Base-by-base conservation (phyloP, 2,113 vertebrate genomes). In the Brachyhypopomus gauderio region DNA sequence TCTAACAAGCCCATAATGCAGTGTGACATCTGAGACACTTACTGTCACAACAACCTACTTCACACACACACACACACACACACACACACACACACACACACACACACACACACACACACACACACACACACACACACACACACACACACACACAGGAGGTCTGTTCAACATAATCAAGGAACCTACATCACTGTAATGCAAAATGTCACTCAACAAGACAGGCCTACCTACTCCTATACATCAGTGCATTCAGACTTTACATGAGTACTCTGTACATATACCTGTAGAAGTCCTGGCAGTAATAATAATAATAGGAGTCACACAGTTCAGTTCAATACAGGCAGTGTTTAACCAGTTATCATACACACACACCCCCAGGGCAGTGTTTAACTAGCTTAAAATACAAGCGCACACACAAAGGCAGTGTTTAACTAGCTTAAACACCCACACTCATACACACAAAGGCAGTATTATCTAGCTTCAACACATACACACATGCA, bases 21-120 rank as follows among this genome's bases (percentile, higher is more conserved):
- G 5, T 88, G 85, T 87, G 90, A 89, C 89, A 90, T 84, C 83
- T 88, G 86, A 88, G 83, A 87, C 89, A 89, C 86, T 72, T 78
- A 75, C 88, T 90, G 90, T 91, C 89, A 91, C 88, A 92, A 90
- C 86, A 89, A 2, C 38, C 30, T 1, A 38, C 34, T n/a, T 16
- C 38, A n/a, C 22, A 63, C 52, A 76, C n/a, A 64, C 22, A 0
- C 22, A 45, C n/a, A 30, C 22, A 60, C 34, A 30, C 14, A 56
- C 60, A 30, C 60, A 75, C n/a, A 16, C 72, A 69, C 60, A 36
- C 34, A 69, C 76, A 55, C 62, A 69, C 34, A 36, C 2, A 70
- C 34, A 69, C 76, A 55, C 62, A 69, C 34, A 36, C 2, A 70
- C 72, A 69, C 60, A 36, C n/a, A n/a, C n/a, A n/a, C n/a, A n/a